Evolutionary conservation across 2,888 invertebrate species (phyloP), one percentile per base, ranked within the genome.

Genomic region (Tryphoninae sp.): DNA sequence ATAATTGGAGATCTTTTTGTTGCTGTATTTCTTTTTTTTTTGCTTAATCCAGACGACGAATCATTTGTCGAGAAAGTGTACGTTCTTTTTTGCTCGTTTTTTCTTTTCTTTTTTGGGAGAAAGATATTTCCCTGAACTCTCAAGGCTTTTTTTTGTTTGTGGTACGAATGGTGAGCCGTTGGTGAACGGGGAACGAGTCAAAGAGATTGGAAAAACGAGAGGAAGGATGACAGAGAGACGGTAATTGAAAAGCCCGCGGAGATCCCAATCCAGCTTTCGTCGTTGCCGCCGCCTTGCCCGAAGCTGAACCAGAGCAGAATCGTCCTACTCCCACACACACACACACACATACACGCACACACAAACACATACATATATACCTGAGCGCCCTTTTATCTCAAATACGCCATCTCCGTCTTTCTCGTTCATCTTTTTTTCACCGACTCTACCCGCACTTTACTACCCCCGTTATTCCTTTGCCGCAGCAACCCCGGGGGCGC

Each of bases 201-300:
- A 81, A 78, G 81, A 71, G 73, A 80, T 78, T 81, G 78, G 74
- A 81, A 82, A 77, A 82, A 83, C 64, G 74, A 51, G 64, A 23
- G 49, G 68, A 80, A 55, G 49, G 55, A 22, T 61, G 26, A 79
- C 76, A 80, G 72, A 64, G 82, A 83, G 76, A 82, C 84, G 87
- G 87, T 89, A 89, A 89, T 89, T 89, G 89, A 89, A 89, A 89
- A 89, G 88, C 86, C 85, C 86, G 84, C 84, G 87, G 86, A 87
- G 87, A 86, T 87, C 86, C 84, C 84, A 87, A 88, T 88, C 84
- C 86, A 86, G 69, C 59, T 74, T 78, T 78, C 65, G 71, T 75
- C 74, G 69, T 75, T 74, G 78, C 67, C 67, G 58, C 78, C 55
- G 78, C 51, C 23, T 64, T 72, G 78, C 73, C 74, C 59, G 74